phyloP scores from a whole-genome alignment of 2,797 vertebrate genomes.

The Hoplostethus atlanticus region DNA sequence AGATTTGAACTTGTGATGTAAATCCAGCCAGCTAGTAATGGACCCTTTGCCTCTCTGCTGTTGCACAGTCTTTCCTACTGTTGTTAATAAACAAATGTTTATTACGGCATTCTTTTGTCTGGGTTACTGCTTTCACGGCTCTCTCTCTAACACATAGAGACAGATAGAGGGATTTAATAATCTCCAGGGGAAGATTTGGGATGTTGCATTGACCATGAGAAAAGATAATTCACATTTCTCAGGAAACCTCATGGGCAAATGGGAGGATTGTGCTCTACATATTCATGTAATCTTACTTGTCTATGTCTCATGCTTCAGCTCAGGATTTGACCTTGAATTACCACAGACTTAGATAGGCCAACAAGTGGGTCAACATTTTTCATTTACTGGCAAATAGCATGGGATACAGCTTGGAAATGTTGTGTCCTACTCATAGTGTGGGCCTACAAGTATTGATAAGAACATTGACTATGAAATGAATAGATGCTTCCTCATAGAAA shows the following conservation, averaged over 20 bases:
- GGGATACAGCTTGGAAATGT: not conserved
- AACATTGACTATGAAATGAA: not conserved
- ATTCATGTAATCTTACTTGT: not conserved
- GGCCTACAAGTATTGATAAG: not conserved
- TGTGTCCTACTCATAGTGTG: not conserved
- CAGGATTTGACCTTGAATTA: constrained; percentile 1
- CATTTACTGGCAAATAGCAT: not conserved
- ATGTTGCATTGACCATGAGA: not conserved
- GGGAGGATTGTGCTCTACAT: not conserved
- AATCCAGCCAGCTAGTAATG: not conserved
- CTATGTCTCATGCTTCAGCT: not conserved
- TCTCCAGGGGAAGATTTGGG: not conserved
- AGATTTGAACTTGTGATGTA: not conserved
- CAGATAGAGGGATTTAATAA: not conserved
- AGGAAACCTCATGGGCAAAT: not conserved
- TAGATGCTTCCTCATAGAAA: not conserved
- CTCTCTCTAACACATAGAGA: not conserved
- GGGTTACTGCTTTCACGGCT: not conserved
- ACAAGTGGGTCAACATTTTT: not conserved
- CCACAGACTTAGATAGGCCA: not conserved
- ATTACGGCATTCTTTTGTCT: not conserved
- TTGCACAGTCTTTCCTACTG: constrained; percentile 14
- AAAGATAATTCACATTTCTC: not conserved
- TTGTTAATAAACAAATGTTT: constrained; percentile 12
- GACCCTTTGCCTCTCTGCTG: constrained; percentile 13